Evolutionary conservation across 2,888 invertebrate species (phyloP).

Genomic region (Andrena minutula): DNA sequence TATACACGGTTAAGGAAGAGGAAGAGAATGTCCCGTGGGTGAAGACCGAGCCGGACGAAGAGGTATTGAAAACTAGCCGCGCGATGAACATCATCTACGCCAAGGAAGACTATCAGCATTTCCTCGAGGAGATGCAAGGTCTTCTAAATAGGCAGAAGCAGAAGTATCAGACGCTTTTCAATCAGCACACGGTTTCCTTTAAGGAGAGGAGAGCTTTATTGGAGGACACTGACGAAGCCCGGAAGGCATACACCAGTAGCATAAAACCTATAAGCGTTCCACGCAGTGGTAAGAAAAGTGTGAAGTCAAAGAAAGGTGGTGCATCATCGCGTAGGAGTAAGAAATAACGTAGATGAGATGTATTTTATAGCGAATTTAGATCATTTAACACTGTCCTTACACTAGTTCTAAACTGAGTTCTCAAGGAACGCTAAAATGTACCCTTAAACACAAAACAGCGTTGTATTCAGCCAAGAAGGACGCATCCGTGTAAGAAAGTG

Average conservation of each 20-base stretch:
- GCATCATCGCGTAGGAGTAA: too few relatives aligned
- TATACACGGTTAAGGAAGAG: conserved; percentile 37
- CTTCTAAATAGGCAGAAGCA: conserved; percentile 16
- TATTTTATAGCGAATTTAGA: too few relatives aligned
- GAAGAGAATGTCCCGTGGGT: conserved; percentile 8
- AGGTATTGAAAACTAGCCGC: conserved; percentile 18
- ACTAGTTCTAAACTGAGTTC: too few relatives aligned
- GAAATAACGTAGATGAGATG: too few relatives aligned
- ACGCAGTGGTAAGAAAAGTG: conserved; percentile 16
- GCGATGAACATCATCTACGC: conserved; percentile 24
- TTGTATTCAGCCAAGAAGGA: too few relatives aligned
- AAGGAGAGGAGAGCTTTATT: conserved; percentile 27
- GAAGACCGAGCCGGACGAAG: conserved; percentile 30
- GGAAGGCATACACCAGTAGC: conserved; percentile 22
- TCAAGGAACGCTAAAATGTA: too few relatives aligned
- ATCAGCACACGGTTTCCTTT: conserved; percentile 6
- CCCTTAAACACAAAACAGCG: too few relatives aligned
- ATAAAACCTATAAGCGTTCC: neutral
- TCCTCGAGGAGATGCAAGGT: conserved; percentile 27
- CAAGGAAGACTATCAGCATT: conserved; percentile 22
- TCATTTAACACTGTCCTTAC: too few relatives aligned
- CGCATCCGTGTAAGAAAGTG: too few relatives aligned
- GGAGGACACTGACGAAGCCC: conserved; percentile 36
- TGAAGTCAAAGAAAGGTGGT: conserved; percentile 13
- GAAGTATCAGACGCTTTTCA: conserved; percentile 27